These are phyloP conservation scores for Caenorhabditis imperialis DNA, from an alignment of 2,888 invertebrate species.

Conservation along the genomic window DNA sequence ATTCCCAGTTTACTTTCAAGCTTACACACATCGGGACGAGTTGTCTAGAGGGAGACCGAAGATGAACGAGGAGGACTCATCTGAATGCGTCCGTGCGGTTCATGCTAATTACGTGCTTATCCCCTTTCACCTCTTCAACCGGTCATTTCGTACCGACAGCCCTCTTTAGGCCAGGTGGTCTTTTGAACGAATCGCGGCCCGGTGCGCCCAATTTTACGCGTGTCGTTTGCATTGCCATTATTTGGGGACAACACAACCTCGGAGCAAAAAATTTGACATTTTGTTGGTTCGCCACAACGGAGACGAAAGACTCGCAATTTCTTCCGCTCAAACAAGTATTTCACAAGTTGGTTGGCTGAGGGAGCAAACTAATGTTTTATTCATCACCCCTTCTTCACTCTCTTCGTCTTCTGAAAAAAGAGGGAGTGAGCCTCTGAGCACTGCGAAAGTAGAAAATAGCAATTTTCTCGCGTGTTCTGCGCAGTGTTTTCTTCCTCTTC, in stretches of 20 bases:
- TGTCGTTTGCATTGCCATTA: not conserved
- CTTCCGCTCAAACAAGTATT: conserved; percentile 23
- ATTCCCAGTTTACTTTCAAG: conserved; percentile 40
- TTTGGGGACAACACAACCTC: not conserved
- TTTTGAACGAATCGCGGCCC: conserved; percentile 11
- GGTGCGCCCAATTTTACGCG: conserved; percentile 12
- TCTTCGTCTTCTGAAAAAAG: not conserved
- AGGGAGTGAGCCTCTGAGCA: not conserved
- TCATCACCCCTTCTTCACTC: conserved; percentile 11
- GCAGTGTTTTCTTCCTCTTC: not conserved
- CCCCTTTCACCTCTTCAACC: conserved; percentile 1
- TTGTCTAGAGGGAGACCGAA: too few species aligned
- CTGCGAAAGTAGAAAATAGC: conserved; percentile 29
- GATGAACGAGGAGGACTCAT: too few species aligned
- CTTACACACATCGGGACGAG: conserved; percentile 16
- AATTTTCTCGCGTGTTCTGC: conserved; percentile 32
- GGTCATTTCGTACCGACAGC: conserved; percentile 24
- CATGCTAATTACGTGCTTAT: too few species aligned
- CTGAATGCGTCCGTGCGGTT: too few species aligned
- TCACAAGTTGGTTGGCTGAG: conserved; percentile 24
- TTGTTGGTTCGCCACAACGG: conserved; percentile 2
- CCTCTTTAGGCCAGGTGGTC: conserved; percentile 8
- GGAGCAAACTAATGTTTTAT: conserved; percentile 52
- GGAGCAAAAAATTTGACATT: conserved; percentile 24
- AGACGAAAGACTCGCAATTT: conserved; percentile 1